phyloP scores from a whole-genome alignment of 2,888 invertebrate genomes.

The Chrysomela aeneicollis region DNA sequence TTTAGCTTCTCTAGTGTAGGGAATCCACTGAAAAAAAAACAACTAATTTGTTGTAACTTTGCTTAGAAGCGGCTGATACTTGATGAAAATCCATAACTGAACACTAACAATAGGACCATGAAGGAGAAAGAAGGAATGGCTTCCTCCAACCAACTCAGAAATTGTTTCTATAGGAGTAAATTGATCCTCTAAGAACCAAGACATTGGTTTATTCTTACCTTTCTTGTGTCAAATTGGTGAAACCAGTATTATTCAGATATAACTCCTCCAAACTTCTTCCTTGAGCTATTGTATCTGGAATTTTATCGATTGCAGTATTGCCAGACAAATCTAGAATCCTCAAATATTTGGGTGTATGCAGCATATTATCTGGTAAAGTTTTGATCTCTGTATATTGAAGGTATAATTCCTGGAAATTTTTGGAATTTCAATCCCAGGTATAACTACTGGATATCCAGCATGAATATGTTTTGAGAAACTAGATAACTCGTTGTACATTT shows the following conservation, averaged over 20 bases:
- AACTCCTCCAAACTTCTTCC: constrained; percentile 69
- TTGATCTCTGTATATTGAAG: constrained; percentile 72
- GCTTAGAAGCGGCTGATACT: too few species aligned
- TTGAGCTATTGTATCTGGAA: constrained; percentile 70
- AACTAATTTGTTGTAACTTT: too few species aligned
- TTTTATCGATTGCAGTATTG: constrained; percentile 61
- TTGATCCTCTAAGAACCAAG: too few species aligned
- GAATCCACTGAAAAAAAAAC: constrained; percentile 69
- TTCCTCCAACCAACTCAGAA: background rate
- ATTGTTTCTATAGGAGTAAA: too few species aligned
- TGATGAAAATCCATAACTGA: too few species aligned
- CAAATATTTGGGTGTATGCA: constrained; percentile 73
- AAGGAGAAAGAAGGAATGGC: too few species aligned
- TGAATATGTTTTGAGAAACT: too few species aligned
- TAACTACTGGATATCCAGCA: background rate
- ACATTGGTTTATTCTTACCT: too few species aligned
- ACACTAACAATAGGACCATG: too few species aligned
- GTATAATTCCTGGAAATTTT: constrained; percentile 67
- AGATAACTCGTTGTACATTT: background rate
- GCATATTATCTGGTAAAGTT: constrained; percentile 69
- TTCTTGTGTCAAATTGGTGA: constrained; percentile 64
- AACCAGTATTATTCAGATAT: constrained; percentile 75
- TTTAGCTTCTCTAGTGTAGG: constrained; percentile 69
- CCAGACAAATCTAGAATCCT: constrained; percentile 72
- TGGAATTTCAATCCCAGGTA: constrained; percentile 3